Evolutionary conservation across 2,113 vertebrate genomes (phyloP), one percentile per base, ranked within the genome.

Genomic region (Paradoxurus hermaphroditus): DNA sequence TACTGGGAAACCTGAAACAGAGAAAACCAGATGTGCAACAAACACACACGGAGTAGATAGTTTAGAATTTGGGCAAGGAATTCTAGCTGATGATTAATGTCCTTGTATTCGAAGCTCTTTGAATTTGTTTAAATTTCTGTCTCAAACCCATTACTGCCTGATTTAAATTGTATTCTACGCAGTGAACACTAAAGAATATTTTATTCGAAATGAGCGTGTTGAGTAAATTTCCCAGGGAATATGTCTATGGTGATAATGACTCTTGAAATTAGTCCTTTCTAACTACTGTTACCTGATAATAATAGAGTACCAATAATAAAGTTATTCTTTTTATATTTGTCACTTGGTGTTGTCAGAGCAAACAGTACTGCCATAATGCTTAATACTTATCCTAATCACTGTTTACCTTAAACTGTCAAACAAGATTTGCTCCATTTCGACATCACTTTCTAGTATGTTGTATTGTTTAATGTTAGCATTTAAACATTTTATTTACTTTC

Each of bases 361-460:
- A 97, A 97, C 68, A 92, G 44, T 36, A 81, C 53, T 72, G 83
- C 81, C 53, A 79, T 27, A 39, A 63, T 53, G 46, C 34, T 85
- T 88, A 88, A 21, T 56, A 44, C 19, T 91, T 94, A 67, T 2
- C 67, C 5, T 86, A 90, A 97, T 82, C 5, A 9, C 14, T 86
- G 78, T 97, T 96, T 89, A 53, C 44, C n/a, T 77, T 86, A 90
- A 90, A 82, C 44, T 97, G 86, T 94, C 96, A 97, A 56, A 82
- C 16, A 53, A 70, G 63, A 73, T 91, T 82, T 88, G 21, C 13
- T 95, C 34, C 21, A 27, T 72, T 78, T 78, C 46, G 49, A 27
- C 31, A 83, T 86, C 27, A 34, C 46, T 97, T 86, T 87, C 79
- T 70, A 31, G 25, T n/a, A 63, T 68, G 59, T 19, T 31, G 7